A percentile compares a stretch with the other conserved stretches of the same genome.
Conservation (phyloP, 30 jellyfish, hydroid and myxozoan genomes). For the Aurelia aurita region DNA sequence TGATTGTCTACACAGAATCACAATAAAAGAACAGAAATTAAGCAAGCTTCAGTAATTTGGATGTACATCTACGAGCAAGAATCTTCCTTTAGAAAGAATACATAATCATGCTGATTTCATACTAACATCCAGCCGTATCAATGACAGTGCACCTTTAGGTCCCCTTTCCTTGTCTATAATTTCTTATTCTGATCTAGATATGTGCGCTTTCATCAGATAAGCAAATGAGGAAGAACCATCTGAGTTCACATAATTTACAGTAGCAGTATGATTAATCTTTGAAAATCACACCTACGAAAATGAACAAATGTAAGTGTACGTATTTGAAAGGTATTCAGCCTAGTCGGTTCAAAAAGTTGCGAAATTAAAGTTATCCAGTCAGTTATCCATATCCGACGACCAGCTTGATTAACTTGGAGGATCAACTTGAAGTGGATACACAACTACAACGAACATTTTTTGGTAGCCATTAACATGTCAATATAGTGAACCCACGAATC, state of each 20-base stretch:
- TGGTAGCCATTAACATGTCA: not conserved
- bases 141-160: not conserved
- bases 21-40: not conserved
- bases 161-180: not conserved
- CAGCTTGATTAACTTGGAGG: not conserved
- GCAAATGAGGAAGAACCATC: too few relatives aligned
- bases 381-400: constrained; percentile 1
- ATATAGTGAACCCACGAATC: not conserved
- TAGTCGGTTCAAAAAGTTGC: not conserved
- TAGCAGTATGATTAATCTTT: too few relatives aligned
- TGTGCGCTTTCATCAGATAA: too few relatives aligned
- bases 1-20: not conserved
- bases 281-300: too few relatives aligned
- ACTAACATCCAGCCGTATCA: not conserved
- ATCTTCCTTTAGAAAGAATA: not conserved
- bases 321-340: not conserved
- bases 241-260: too few relatives aligned
- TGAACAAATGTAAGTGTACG: not conserved
- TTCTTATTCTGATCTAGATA: too few relatives aligned
- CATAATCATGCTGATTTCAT: not conserved
- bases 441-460: not conserved
- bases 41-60: not conserved
- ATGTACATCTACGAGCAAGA: not conserved
- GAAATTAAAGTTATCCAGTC: not conserved
- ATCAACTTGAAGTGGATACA: not conserved